Evolutionary conservation across 2,113 vertebrate genomes (phyloP).

Genomic region (Gambusia affinis): DNA sequence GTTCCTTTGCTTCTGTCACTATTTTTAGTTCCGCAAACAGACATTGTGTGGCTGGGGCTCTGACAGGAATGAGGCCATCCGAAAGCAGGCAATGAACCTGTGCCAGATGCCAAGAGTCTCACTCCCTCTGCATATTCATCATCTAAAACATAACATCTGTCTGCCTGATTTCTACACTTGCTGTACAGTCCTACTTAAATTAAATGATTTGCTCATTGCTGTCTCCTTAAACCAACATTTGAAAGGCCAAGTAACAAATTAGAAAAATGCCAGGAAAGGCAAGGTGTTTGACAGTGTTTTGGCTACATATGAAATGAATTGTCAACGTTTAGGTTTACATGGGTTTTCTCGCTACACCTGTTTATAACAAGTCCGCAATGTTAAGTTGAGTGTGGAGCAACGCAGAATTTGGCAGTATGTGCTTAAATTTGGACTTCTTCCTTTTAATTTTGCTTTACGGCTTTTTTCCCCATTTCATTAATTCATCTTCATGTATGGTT

Average conservation of each 20-base stretch:
- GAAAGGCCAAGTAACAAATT: conserved; percentile 67
- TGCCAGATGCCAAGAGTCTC: conserved; percentile 44
- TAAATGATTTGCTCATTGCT: conserved; percentile 53
- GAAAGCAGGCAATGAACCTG: conserved; percentile 52
- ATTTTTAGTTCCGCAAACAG: conserved; percentile 66
- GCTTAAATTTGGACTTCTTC: too few species aligned
- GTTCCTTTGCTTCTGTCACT: conserved; percentile 45
- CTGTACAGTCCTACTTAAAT: conserved; percentile 54
- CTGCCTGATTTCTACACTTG: conserved; percentile 54
- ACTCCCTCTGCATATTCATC: conserved; percentile 55
- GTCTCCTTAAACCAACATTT: conserved; percentile 42
- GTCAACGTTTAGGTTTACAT: conserved; percentile 18
- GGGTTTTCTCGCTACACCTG: conserved; percentile 1
- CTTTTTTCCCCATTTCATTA: not conserved
- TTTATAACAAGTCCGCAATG: not conserved
- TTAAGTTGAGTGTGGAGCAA: conserved; percentile 3
- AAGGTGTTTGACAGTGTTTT: conserved; percentile 40
- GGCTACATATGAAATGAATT: conserved; percentile 8
- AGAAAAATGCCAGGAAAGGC: conserved; percentile 34
- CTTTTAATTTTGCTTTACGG: too few species aligned
- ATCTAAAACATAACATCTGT: conserved; percentile 63
- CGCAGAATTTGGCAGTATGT: conserved; percentile 3
- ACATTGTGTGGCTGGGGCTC: conserved; percentile 53
- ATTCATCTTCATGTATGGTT: too few species aligned
- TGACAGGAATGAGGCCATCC: conserved; percentile 69